Evolutionary conservation across 2,113 vertebrate genomes (phyloP), one percentile per base, ranked within the genome.

Genomic region (Mirounga angustirostris): DNA sequence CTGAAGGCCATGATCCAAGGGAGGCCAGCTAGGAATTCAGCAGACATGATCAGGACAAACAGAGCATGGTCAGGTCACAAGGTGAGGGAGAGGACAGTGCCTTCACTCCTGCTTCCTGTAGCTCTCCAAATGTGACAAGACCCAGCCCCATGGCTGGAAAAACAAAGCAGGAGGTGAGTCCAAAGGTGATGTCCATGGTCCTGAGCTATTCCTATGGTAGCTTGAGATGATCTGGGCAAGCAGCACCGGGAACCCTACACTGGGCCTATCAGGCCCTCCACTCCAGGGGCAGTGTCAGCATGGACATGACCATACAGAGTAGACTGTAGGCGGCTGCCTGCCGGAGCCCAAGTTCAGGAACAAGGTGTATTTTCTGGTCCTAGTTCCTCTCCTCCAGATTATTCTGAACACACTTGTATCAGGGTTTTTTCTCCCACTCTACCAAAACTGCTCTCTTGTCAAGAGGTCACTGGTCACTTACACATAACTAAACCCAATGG

Each of bases 91-190:
- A 63, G 24, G 4, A 7, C 33, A 4, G n/a, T 4, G 46, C 67
- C 71, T 69, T 98, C 83, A 98, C 4, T 98, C 96, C 73, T 78
- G 82, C 69, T 96, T 97, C 96, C 96, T 98, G 97, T 98, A 98
- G 79, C 0, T 78, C 12, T 98, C 97, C 91, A 98, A 43, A 56
- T 98, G 76, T 14, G 96, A 54, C 54, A 97, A 71, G 83, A 98
- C 30, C 93, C 97, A 98, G 74, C 82, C 94, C 1, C 95, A 10
- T 0, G 97, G 98, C 56, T 58, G 54, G 54, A 98, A 78, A 97
- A 59, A 33, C 86, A 33, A 98, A 94, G 80, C 97, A 96, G n/a
- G 83, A 26, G 4, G 74, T 59, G 33, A 98, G 67, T 63, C 82
- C 94, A 73, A 93, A 43, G 78, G 61, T 4, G 9, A 95, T 1